A percentile compares a stretch with the other conserved stretches of the same genome.
These are phyloP conservation scores for Ceryle rudis DNA, from an alignment of 2,797 vertebrate genomes.

Conservation along the genomic window DNA sequence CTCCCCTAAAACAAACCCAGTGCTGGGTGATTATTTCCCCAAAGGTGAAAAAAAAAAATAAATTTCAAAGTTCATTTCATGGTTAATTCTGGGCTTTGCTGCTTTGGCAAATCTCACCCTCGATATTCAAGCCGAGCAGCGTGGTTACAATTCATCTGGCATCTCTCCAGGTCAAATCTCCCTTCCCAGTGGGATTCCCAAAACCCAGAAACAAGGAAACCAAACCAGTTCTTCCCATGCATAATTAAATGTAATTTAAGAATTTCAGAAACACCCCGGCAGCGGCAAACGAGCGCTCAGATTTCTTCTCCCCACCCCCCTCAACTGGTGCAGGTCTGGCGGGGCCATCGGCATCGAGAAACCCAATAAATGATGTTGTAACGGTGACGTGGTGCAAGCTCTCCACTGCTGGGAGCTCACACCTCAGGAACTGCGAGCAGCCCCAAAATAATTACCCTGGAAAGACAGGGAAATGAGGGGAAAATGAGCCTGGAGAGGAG, in stretches of 20 bases:
- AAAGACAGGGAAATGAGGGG: not conserved
- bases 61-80: not conserved
- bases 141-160: not conserved
- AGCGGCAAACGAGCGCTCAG: not conserved
- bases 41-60: not conserved
- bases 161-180: not conserved
- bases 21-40: fast-evolving
- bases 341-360: not conserved
- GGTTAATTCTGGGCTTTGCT: not conserved
- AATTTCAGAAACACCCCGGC: not conserved
- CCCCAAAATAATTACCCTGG: not conserved
- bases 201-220: constrained; percentile 6
- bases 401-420: not conserved
- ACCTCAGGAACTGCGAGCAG: not conserved
- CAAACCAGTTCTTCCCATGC: constrained; percentile 8
- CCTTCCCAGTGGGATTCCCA: constrained; percentile 4
- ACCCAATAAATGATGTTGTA: not conserved
- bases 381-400: fast-evolving
- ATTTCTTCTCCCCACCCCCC: not conserved
- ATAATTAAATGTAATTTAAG: constrained; percentile 4
- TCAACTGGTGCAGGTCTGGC: fast-evolving
- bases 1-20: not conserved
- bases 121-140: not conserved
- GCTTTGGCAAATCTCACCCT: not conserved
- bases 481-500: not conserved